A percentile compares a stretch with the other conserved stretches of the same genome.
These are phyloP conservation scores for Brachyhypopomus gauderio DNA, from an alignment of 2,113 vertebrate species.

Conservation along the genomic window DNA sequence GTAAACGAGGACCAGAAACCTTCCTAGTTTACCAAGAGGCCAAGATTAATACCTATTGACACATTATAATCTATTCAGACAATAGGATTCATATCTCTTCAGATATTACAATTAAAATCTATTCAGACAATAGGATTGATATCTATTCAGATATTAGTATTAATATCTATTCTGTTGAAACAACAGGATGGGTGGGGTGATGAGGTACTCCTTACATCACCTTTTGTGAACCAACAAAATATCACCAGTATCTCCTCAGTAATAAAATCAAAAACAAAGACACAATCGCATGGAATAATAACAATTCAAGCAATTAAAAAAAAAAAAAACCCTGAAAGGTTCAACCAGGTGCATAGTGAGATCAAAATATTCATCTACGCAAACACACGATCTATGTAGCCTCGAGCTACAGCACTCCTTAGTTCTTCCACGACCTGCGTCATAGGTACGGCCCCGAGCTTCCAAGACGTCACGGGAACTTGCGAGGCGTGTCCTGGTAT, in stretches of 20 bases:
- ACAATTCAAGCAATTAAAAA: constrained; percentile 14
- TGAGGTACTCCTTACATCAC: background rate
- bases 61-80: background rate
- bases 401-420: background rate
- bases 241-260: background rate
- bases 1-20: too few relatives aligned
- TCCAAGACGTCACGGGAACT: background rate
- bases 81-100: too few relatives aligned
- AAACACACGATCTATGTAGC: background rate
- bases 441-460: background rate
- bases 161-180: background rate
- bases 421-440: background rate
- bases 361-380: background rate
- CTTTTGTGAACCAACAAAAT: background rate
- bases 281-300: background rate
- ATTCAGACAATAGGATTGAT: background rate
- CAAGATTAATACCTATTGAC: background rate
- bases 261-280: constrained; percentile 10
- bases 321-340: background rate
- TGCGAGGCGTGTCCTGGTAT: background rate
- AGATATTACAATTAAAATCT: too few relatives aligned
- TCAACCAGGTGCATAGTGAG: background rate
- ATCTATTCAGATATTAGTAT: background rate
- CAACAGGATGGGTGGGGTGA: background rate
- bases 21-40: too few relatives aligned